Percentiles rank a stretch among this genome's conserved stretches.
These are phyloP conservation scores for Chanos chanos DNA, from an alignment of 2,797 vertebrate species.

Conservation along the genomic window DNA sequence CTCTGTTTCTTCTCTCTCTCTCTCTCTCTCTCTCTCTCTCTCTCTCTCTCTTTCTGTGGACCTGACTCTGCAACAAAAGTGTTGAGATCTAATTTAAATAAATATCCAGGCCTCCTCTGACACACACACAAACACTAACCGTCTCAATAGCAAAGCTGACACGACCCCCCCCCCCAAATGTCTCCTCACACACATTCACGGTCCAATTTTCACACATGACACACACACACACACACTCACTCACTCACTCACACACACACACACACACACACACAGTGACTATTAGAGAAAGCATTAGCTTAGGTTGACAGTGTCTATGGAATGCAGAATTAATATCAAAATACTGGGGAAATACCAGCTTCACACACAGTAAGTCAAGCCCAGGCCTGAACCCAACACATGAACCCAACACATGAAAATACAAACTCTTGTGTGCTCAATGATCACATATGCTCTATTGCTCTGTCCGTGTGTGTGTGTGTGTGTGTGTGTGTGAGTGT, in stretches of 20 bases:
- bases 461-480: not conserved
- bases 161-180: too few species aligned
- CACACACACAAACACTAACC: too few species aligned
- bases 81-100: too few species aligned
- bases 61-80: too few species aligned
- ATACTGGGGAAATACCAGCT: not conserved
- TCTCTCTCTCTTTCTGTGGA: not conserved
- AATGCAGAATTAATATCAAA: not conserved
- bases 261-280: too few species aligned
- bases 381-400: not conserved
- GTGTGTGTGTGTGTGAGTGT: not conserved
- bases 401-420: not conserved
- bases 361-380: conserved; percentile 2
- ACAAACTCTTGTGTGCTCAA: not conserved
- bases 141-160: too few species aligned
- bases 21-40: not conserved
- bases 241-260: too few species aligned
- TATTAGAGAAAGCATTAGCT: too few species aligned
- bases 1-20: not conserved
- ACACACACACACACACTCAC: not conserved
- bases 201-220: not conserved
- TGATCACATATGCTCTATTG: not conserved
- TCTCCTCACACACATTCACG: not conserved
- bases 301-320: not conserved
- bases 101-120: not conserved